These are phyloP conservation scores for Chionomys nivalis DNA, from an alignment of 2,113 vertebrate species.

Conservation along the genomic window DNA sequence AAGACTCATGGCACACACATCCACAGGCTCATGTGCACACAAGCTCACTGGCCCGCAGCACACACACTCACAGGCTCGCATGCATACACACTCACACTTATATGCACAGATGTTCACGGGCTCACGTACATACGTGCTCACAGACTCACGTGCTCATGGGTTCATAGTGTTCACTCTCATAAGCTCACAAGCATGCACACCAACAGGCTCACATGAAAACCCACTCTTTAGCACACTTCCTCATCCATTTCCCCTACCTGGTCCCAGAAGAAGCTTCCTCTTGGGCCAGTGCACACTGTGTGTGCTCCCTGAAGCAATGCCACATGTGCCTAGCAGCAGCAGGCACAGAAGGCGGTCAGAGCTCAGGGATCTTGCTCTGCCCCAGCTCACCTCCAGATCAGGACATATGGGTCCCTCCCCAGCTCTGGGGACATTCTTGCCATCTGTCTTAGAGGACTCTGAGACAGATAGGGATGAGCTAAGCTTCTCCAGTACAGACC, in stretches of 20 bases:
- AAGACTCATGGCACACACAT: neutral
- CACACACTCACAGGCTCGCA: neutral
- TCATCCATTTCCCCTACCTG: rapidly evolving
- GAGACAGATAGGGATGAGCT: neutral
- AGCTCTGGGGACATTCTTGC: neutral
- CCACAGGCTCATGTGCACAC: neutral
- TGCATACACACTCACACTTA: neutral
- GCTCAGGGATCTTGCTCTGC: too few relatives aligned
- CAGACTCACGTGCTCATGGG: neutral
- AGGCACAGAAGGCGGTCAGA: neutral
- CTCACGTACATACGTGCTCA: neutral
- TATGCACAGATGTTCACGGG: neutral
- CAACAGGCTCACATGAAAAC: neutral
- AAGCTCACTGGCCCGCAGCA: neutral
- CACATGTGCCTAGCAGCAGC: neutral
- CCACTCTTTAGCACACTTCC: neutral
- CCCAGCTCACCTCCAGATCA: neutral
- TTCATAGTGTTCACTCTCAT: too few relatives aligned
- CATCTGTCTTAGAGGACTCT: neutral
- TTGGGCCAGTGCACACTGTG: neutral
- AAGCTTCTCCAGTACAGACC: neutral
- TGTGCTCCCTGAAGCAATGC: neutral
- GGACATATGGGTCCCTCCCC: too few relatives aligned
- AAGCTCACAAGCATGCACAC: neutral
- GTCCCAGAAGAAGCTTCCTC: neutral